Evolutionary conservation across 2,888 invertebrate genomes (phyloP).

Genomic region (Scaptomyza reducta): DNA sequence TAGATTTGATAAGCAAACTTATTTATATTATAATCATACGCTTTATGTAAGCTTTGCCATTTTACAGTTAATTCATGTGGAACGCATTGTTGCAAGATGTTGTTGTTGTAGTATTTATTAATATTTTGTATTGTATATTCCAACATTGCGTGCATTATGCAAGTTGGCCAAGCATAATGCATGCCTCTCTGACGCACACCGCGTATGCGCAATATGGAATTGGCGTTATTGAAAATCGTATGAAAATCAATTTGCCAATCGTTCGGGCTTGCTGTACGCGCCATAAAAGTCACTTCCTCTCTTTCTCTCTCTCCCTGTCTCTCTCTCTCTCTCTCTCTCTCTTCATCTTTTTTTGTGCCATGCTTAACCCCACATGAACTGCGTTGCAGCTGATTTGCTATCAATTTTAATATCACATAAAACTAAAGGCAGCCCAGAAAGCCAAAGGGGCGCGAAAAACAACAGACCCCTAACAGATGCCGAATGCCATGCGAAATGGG

Average conservation of each 20-base stretch:
- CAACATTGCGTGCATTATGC: constrained; percentile 23
- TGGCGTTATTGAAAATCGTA: constrained; percentile 75
- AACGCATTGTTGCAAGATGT: not conserved
- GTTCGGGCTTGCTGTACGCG: constrained; percentile 33
- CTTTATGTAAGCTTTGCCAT: not conserved
- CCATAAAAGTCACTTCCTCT: constrained; percentile 47
- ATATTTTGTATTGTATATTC: constrained; percentile 16
- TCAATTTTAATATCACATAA: constrained; percentile 78
- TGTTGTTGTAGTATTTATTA: constrained; percentile 2
- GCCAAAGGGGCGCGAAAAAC: constrained; percentile 66
- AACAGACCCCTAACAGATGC: constrained; percentile 41
- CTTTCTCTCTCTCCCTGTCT: not conserved
- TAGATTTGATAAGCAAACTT: no score
- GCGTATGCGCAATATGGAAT: constrained; percentile 71
- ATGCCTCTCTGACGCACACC: constrained; percentile 35
- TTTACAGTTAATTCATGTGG: constrained; percentile 6
- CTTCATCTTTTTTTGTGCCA: not conserved
- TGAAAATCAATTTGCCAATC: constrained; percentile 72
- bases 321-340: not conserved
- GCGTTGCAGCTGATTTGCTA: constrained; percentile 66
- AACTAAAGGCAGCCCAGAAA: constrained; percentile 71
- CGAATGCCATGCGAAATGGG: constrained; percentile 4
- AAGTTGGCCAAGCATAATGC: constrained; percentile 49
- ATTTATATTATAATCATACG: no score
- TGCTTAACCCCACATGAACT: no score